phyloP scores from a whole-genome alignment of 2,797 vertebrate genomes.

The Enteromius fasciolatus region DNA sequence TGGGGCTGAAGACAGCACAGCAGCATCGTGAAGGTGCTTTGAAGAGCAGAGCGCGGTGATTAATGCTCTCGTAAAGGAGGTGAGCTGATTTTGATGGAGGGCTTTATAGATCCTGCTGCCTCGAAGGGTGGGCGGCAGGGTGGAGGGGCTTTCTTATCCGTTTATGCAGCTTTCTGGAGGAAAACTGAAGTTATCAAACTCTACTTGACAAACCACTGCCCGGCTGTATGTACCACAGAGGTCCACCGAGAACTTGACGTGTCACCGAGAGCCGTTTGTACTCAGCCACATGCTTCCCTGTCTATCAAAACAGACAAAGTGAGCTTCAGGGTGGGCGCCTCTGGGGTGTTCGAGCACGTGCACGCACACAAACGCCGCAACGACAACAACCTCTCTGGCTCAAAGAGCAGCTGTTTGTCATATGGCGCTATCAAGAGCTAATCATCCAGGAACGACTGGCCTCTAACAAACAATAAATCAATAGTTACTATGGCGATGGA shows the following conservation, averaged over 20 bases:
- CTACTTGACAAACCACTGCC: slow-evolving; percentile 7
- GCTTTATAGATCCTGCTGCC: slow-evolving; percentile 79
- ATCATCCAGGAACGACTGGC: slow-evolving; percentile 69
- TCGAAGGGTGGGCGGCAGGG: slow-evolving; percentile 66
- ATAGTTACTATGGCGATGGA: slow-evolving; percentile 76
- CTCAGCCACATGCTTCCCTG: background rate
- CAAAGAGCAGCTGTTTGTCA: slow-evolving; percentile 61
- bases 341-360: slow-evolving; percentile 9
- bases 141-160: slow-evolving; percentile 70
- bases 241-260: slow-evolving; percentile 3
- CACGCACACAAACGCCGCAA: slow-evolving; percentile 14
- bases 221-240: slow-evolving; percentile 5
- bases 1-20: slow-evolving; percentile 65
- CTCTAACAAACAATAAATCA: slow-evolving; percentile 72
- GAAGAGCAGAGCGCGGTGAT: slow-evolving; percentile 77
- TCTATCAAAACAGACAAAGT: slow-evolving; percentile 35
- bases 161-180: slow-evolving; percentile 73
- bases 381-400: slow-evolving; percentile 28
- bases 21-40: slow-evolving; percentile 77
- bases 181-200: slow-evolving; percentile 22
- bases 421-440: slow-evolving; percentile 67
- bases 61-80: slow-evolving; percentile 77
- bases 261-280: background rate
- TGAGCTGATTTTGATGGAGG: slow-evolving; percentile 79
- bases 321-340: slow-evolving; percentile 50